phyloP scores from a whole-genome alignment of 2,113 vertebrate genomes.

The Epinephelus fuscoguttatus region DNA sequence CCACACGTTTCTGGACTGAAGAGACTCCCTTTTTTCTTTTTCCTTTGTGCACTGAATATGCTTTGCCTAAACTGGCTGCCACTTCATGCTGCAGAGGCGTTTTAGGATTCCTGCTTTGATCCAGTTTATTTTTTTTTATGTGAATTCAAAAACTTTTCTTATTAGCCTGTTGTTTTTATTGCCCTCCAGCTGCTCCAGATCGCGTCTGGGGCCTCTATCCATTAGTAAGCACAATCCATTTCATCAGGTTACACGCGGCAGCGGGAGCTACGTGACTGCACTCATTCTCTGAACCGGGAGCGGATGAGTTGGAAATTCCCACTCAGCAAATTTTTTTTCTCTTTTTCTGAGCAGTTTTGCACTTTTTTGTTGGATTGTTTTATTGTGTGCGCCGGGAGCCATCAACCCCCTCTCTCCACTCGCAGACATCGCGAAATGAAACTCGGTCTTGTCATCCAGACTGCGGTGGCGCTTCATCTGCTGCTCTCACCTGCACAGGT shows the following conservation, averaged over 20 bases:
- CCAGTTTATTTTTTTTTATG: background rate
- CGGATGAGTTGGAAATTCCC: conserved; percentile 58
- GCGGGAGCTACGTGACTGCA: conserved; percentile 67
- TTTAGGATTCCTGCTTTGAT: background rate
- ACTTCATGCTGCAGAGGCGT: background rate
- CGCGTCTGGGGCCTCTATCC: conserved; percentile 36
- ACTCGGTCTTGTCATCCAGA: conserved; percentile 71
- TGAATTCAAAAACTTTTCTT: background rate
- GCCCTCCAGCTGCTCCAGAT: background rate
- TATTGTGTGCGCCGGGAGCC: conserved; percentile 19
- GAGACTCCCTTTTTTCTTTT: background rate
- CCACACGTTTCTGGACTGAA: conserved; percentile 31
- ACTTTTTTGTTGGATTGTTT: conserved; percentile 58
- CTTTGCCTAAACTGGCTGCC: background rate
- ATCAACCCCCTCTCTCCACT: conserved; percentile 15
- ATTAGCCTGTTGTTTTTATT: background rate
- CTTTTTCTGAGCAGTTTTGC: conserved; percentile 10
- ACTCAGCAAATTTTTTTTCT: conserved; percentile 45
- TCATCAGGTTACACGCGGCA: conserved; percentile 69
- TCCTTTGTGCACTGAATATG: conserved; percentile 20
- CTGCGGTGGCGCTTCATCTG: conserved; percentile 78
- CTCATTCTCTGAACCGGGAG: conserved; percentile 46
- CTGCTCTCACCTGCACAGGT: conserved; percentile 86
- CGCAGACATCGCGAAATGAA: conserved; percentile 78
- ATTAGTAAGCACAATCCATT: conserved; percentile 47